phyloP scores from a whole-genome alignment of 2,113 vertebrate species.

The Orcinus orca region DNA sequence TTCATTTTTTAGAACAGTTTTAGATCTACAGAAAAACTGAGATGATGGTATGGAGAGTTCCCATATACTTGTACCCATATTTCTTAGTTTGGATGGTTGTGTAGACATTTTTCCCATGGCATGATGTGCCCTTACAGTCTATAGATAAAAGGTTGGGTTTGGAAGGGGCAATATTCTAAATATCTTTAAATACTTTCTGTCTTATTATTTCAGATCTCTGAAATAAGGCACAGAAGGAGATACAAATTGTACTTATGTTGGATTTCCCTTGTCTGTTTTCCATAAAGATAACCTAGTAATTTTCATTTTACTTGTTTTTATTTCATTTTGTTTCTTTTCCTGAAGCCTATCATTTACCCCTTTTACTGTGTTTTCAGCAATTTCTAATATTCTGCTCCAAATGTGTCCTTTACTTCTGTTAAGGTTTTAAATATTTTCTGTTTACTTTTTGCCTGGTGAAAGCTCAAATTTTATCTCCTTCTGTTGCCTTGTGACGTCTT shows the following conservation, averaged over 20 bases:
- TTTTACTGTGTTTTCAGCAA: background rate
- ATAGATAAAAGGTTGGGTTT: background rate
- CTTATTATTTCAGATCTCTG: background rate
- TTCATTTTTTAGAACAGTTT: too few relatives aligned
- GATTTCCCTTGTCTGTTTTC: background rate
- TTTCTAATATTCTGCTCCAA: constrained; percentile 7
- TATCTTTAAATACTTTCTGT: background rate
- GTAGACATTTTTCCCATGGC: background rate
- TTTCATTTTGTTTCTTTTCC: background rate
- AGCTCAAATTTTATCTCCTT: background rate
- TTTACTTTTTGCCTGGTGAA: background rate
- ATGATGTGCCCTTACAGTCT: background rate
- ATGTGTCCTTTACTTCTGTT: background rate
- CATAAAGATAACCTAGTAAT: background rate
- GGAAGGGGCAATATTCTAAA: background rate
- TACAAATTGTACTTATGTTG: background rate
- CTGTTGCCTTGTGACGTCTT: background rate
- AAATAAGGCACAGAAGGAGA: background rate
- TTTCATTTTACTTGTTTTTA: background rate
- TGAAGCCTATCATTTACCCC: background rate
- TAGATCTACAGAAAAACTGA: too few relatives aligned
- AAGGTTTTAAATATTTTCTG: background rate
- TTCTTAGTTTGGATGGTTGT: background rate
- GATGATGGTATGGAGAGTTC: too few relatives aligned
- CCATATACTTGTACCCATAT: background rate